Evolutionary conservation across 2,797 vertebrate species (phyloP), one percentile per base, ranked within the genome.

Genomic region (Pelodytes ibericus): DNA sequence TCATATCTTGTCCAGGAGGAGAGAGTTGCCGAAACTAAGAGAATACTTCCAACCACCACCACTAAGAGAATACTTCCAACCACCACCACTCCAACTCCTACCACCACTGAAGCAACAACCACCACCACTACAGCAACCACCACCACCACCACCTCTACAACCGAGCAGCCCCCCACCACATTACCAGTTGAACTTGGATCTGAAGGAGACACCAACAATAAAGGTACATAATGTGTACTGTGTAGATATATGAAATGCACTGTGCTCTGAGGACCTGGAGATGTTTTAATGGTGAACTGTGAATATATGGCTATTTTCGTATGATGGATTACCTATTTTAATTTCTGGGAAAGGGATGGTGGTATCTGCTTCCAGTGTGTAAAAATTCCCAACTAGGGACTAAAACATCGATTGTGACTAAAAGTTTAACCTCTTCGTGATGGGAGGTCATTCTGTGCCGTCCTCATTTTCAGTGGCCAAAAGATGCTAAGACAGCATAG

Each of bases 171-270:
- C 0, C 82, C 85, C 0, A 81, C 85, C 0, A 90, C 90, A 0
- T 79, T 86, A 39, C 78, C 88, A 0, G 26, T 83, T 4, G 80
- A 87, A 49, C 90, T 90, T 51, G 93, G 89, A 31, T 90, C 90
- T 60, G 93, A 90, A 72, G 80, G 86, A 0, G 79, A 83, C 3
- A 41, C 25, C 0, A 89, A 91, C 1, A 92, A 93, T 85, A 89
- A 87, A 89, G 95, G 95, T 95, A 85, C 3, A 20, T 24, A 2
- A 24, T 0, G 31, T 0, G 31, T 10, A 30, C 11, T 44, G 15
- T 3, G 13, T 1, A 44, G 3, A 44, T 44, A 44, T 44, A 44
- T 1, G 15, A 11, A 3, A 44, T 61, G 22, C n/a, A 6, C 4
- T 24, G 4, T 24, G 33, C 33, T 10, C 33, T 36, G 33, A 10